Evolutionary conservation across 2,113 vertebrate species (phyloP).

Genomic region (Uria aalge): DNA sequence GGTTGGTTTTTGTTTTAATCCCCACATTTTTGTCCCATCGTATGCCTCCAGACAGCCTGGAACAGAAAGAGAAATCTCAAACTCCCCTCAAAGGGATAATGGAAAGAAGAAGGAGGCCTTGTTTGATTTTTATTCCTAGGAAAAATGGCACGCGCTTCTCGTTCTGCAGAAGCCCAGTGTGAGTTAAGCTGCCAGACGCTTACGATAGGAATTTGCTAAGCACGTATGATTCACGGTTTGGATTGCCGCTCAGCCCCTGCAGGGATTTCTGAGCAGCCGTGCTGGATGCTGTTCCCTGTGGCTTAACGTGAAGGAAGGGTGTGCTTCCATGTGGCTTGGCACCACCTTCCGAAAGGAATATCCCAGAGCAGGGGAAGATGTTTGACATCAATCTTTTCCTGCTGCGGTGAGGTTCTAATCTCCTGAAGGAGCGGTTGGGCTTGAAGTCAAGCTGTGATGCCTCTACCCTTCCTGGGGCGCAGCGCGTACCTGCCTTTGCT

Average conservation of each 20-base stretch:
- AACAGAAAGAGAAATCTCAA: background rate
- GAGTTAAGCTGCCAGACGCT: background rate
- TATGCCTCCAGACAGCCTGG: background rate
- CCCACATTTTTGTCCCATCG: background rate
- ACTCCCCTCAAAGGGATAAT: background rate
- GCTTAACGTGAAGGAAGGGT: background rate
- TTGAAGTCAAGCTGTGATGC: background rate
- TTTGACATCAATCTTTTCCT: background rate
- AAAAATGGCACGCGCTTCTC: background rate
- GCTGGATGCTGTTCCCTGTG: background rate
- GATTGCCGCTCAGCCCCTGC: background rate
- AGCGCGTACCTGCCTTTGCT: accelerated
- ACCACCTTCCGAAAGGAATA: background rate
- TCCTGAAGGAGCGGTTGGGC: background rate
- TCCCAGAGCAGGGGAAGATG: background rate
- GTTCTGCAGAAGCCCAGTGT: background rate
- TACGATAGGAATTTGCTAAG: background rate
- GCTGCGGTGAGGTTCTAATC: background rate
- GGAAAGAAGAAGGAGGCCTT: background rate
- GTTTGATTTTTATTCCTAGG: background rate
- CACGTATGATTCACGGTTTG: background rate
- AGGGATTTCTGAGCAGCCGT: background rate
- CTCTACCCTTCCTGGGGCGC: background rate
- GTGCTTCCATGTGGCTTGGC: background rate
- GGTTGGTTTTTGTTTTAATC: background rate